Evolutionary conservation across 2,797 vertebrate species (phyloP).

Genomic region (Pangasius sanitwongsei): DNA sequence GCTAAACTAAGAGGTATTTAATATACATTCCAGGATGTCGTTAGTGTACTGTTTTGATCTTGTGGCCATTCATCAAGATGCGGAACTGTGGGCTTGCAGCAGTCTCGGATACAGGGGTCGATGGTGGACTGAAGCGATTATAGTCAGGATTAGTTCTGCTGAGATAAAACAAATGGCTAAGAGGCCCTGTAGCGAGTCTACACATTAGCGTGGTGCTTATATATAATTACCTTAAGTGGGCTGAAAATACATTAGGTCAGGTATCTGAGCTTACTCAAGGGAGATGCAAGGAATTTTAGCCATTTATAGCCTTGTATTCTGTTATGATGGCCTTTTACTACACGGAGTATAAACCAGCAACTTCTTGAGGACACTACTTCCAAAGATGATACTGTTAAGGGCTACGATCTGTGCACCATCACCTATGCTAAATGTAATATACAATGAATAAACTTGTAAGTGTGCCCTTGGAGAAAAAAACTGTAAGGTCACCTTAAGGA

Average conservation of each 20-base stretch:
- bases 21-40: conserved; percentile 63
- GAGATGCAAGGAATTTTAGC: conserved; percentile 25
- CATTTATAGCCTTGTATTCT: neutral
- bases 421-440: neutral
- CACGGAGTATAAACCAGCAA: neutral
- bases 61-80: conserved; percentile 69
- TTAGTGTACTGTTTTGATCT: conserved; percentile 71
- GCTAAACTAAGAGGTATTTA: conserved; percentile 46
- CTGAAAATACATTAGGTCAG: conserved; percentile 50
- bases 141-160: conserved; percentile 63
- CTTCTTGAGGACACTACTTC: neutral
- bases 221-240: conserved; percentile 54
- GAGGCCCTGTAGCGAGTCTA: conserved; percentile 41
- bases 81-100: conserved; percentile 1
- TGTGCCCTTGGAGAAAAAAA: neutral
- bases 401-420: neutral
- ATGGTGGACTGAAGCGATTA: conserved; percentile 61
- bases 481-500: neutral
- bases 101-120: conserved; percentile 37
- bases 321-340: neutral
- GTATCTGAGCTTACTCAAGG: conserved; percentile 41
- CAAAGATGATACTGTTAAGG: neutral
- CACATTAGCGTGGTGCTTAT: conserved; percentile 49
- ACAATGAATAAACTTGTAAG: neutral
- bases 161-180: conserved; percentile 57